Conservation (phyloP, 2,797 vertebrate genomes). For the Spinus pinus region DNA sequence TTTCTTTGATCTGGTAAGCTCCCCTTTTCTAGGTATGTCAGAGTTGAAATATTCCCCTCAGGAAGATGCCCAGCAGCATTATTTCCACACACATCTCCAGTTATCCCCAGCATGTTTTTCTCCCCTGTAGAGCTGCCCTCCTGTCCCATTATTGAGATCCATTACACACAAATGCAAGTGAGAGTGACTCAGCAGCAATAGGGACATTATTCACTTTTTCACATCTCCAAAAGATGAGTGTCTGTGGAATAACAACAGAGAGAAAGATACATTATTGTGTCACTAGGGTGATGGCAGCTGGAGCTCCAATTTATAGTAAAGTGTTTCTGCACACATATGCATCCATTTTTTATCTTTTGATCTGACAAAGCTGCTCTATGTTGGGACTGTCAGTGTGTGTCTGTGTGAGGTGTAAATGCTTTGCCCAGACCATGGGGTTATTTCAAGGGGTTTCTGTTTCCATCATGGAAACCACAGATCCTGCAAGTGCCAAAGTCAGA, state of each 20-base stretch:
- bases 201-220: background rate
- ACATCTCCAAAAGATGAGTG: background rate
- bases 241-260: background rate
- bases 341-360: background rate
- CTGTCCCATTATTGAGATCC: background rate
- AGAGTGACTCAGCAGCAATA: conserved; percentile 2
- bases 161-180: background rate
- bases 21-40: background rate
- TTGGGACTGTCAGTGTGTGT: background rate
- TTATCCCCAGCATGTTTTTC: background rate
- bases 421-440: rapidly evolving
- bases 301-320: background rate
- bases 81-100: background rate
- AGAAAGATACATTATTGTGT: background rate
- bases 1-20: background rate
- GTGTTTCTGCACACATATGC: background rate
- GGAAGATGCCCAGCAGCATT: background rate
- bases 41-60: background rate
- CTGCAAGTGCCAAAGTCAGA: background rate
- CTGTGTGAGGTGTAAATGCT: background rate
- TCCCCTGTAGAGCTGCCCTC: background rate
- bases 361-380: background rate
- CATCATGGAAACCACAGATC: background rate
- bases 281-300: rapidly evolving
- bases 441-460: background rate